Base-by-base conservation (phyloP, 2,888 invertebrate species). In the Tipula lateralis region DNA sequence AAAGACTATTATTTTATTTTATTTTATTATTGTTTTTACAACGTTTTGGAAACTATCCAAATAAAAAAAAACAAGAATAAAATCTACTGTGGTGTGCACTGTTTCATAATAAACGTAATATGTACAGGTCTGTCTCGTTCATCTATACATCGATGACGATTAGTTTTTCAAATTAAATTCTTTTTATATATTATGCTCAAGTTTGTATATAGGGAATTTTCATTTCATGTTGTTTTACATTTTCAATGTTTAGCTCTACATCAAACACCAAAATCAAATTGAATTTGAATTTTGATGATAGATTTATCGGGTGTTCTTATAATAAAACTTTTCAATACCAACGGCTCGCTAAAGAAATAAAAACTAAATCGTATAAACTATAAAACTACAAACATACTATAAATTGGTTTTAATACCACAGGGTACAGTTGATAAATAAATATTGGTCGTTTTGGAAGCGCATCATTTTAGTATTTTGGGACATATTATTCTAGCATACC, bases 241-340 rank as follows among this genome's bases (percentile, higher is more conserved):
- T 50, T 66, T 66, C 66, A 66, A 66, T 66, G 66, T 66, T 66
- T 66, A 66, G 66, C 66, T 66, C 66, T 24, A 66, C 66, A 66
- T 66, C 66, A 66, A 66, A 66, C 66, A 66, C 7, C 7, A 66
- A 66, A 66, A 24, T 12, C 66, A 66, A 24, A 66, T 44, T 44
- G 44, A 44, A n/a, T 66, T 24, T 66, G 24, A 66, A 66, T 66
- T 66, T 9, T 24, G 66, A 24, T 66, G 66, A 66, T 66, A 66
- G 66, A 66, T 66, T 66, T 66, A 66, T 66, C 66, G 66, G 19
- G 66, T 66, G 66, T 66, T 66, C 66, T 66, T 66, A 66, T 66
- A 66, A 66, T 24, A 66, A 24, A 66, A 66, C 66, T 44, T n/a
- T 44, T 44, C n/a, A n/a, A n/a, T n/a, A n/a, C n/a, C n/a, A n/a